Evolutionary conservation across 2,113 vertebrate species (phyloP).

Genomic region (Gasterosteus nipponicus): DNA sequence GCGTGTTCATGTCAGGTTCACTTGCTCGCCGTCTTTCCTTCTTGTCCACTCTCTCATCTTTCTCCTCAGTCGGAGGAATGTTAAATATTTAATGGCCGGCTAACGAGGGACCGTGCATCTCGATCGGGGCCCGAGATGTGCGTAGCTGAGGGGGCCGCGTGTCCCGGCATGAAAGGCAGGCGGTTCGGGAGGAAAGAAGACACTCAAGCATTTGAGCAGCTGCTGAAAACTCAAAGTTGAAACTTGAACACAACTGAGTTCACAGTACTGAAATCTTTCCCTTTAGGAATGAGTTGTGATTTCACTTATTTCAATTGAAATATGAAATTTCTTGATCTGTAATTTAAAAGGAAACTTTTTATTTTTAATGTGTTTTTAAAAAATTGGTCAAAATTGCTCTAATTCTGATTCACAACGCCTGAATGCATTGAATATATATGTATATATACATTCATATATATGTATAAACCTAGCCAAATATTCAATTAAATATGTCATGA

Average conservation of each 20-base stretch:
- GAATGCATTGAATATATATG: too few species aligned
- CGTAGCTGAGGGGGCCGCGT: conserved; percentile 1
- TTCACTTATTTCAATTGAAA: neutral
- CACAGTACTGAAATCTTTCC: neutral
- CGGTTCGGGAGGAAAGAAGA: neutral
- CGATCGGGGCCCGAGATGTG: conserved; percentile 29
- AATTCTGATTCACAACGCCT: too few species aligned
- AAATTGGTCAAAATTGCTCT: too few species aligned
- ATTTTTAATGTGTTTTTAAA: too few species aligned
- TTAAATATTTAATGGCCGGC: conserved; percentile 66
- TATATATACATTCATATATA: too few species aligned
- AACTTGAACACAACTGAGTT: neutral
- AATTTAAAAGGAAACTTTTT: neutral
- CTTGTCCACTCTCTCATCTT: conserved; percentile 23
- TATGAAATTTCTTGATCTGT: neutral
- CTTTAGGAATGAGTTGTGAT: neutral
- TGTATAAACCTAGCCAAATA: too few species aligned
- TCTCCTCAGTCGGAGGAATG: conserved; percentile 47
- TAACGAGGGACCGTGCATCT: conserved; percentile 50
- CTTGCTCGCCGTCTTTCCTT: neutral
- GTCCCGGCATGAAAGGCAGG: neutral
- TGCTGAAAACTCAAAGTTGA: neutral
- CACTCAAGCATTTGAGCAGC: neutral
- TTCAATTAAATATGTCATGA: neutral
- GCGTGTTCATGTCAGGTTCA: conserved; percentile 23